Percentiles rank a stretch among this genome's conserved stretches.
Conservation (phyloP, 2,113 vertebrate species). For the Sylvietta virens region DNA sequence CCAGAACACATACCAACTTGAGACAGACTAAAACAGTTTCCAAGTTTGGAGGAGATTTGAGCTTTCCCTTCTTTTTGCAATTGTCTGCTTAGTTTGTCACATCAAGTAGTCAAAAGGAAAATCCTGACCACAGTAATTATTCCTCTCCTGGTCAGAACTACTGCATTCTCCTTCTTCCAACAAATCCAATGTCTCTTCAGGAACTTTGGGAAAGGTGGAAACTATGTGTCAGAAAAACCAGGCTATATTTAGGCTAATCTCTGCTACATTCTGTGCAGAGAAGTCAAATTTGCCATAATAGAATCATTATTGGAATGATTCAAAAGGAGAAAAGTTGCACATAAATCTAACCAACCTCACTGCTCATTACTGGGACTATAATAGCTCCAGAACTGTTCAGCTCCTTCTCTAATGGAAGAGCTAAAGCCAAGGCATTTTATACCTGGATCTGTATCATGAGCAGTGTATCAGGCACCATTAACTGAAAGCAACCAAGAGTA, state of each 20-base stretch:
- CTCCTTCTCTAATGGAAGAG: background rate
- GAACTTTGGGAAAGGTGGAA: background rate
- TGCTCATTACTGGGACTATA: background rate
- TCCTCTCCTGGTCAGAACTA: background rate
- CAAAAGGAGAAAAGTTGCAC: background rate
- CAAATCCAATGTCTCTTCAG: background rate
- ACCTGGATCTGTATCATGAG: background rate
- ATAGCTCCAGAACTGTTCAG: background rate
- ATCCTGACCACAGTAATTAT: background rate
- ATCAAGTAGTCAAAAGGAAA: background rate
- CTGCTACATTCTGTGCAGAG: background rate
- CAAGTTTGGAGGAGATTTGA: background rate
- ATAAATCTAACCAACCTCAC: background rate
- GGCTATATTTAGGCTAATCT: background rate
- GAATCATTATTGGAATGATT: background rate
- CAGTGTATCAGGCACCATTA: background rate
- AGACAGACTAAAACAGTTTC: background rate
- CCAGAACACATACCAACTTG: background rate
- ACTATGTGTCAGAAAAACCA: background rate
- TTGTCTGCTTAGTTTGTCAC: background rate
- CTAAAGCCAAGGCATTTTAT: background rate
- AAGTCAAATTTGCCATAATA: background rate
- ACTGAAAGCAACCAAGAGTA: background rate
- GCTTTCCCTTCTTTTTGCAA: background rate
- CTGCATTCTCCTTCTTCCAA: background rate